Conservation (phyloP, 2,113 vertebrate species). For the Bos indicus region DNA sequence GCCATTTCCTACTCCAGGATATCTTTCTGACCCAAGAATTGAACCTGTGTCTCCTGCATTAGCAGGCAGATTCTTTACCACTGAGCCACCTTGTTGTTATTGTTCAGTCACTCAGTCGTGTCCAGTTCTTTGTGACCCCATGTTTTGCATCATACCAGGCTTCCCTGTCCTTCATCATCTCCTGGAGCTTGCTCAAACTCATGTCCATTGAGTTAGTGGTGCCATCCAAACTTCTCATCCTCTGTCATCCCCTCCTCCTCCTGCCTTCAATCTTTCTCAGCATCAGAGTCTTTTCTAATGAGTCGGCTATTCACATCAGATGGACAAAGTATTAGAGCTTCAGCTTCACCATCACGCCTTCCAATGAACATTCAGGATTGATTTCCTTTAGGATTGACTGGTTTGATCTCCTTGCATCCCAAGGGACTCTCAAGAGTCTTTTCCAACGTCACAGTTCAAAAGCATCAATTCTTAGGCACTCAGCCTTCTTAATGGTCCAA, state of each 20-base stretch:
- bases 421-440: neutral
- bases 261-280: neutral
- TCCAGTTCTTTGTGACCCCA: fast-evolving
- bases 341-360: neutral
- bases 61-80: neutral
- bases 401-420: neutral
- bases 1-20: neutral
- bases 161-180: neutral
- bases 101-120: neutral
- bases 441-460: neutral
- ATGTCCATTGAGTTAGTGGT: neutral
- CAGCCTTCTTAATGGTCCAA: neutral
- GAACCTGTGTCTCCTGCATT: neutral
- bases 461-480: neutral
- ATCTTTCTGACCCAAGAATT: neutral
- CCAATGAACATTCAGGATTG: neutral
- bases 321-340: neutral
- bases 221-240: neutral
- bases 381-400: neutral
- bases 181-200: neutral
- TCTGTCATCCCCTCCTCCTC: neutral
- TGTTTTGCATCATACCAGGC: neutral
- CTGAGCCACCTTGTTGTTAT: neutral
- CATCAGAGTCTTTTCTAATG: neutral
- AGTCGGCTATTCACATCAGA: neutral